These are phyloP conservation scores for Nerophis lumbriciformis DNA, from an alignment of 2,113 vertebrate species.

Conservation along the genomic window DNA sequence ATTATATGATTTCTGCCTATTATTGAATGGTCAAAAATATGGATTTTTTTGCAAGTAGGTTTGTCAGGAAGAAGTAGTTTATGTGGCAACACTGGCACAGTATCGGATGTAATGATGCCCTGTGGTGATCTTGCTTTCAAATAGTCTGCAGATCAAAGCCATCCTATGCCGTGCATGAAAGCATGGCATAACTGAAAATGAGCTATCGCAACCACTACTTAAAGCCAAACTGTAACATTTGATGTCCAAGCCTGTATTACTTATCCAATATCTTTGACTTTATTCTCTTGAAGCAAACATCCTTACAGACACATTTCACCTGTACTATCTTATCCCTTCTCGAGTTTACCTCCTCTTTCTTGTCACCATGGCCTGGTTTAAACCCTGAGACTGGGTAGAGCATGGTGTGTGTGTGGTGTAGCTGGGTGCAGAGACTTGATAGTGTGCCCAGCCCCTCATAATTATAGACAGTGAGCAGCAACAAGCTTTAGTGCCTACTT, in stretches of 20 bases:
- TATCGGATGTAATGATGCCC: conserved; percentile 20
- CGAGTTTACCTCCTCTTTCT: background rate
- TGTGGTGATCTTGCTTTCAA: conserved; percentile 17
- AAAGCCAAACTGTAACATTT: conserved; percentile 1
- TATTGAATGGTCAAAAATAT: background rate
- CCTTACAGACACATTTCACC: no score
- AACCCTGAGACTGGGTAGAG: conserved; percentile 42
- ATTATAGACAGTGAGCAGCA: conserved; percentile 74
- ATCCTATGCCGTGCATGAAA: conserved; percentile 14
- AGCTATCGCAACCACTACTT: conserved; percentile 4
- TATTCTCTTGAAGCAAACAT: background rate
- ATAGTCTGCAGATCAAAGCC: conserved; percentile 18
- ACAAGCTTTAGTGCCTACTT: conserved; percentile 55
- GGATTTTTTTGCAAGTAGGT: no score
- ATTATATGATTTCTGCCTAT: background rate
- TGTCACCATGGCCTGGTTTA: conserved; percentile 36
- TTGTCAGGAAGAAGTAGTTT: conserved; percentile 14
- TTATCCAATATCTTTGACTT: background rate
- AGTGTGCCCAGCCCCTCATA: conserved; percentile 67
- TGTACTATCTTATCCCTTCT: background rate
- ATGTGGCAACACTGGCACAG: background rate
- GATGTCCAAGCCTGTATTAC: conserved; percentile 4
- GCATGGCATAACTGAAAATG: conserved; percentile 6
- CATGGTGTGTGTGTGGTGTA: conserved; percentile 51
- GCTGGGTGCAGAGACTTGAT: conserved; percentile 53